Percentiles rank a stretch among this genome's conserved stretches.
phyloP scores from a whole-genome alignment of 2,797 vertebrate genomes.

The Harpagifer antarcticus region DNA sequence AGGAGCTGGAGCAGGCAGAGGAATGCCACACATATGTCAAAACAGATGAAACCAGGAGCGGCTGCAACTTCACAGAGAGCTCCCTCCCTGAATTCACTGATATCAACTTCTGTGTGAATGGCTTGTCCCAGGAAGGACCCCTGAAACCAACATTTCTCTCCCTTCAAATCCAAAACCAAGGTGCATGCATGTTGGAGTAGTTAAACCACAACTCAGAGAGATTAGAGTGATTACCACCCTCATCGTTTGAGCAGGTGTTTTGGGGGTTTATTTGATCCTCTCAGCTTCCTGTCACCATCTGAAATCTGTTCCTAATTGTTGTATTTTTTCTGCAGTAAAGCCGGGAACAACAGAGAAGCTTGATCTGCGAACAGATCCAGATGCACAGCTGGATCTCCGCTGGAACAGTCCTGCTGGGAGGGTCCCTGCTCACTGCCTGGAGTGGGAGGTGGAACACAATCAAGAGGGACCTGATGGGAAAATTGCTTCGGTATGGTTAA shows the following conservation, averaged over 20 bases:
- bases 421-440: slow-evolving; percentile 74
- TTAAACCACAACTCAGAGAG: neutral
- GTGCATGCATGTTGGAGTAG: slow-evolving; percentile 48
- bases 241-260: neutral
- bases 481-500: slow-evolving; percentile 38
- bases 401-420: slow-evolving; percentile 72
- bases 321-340: slow-evolving; percentile 72
- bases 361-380: slow-evolving; percentile 38
- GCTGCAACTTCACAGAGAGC: slow-evolving; percentile 74
- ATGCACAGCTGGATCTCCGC: slow-evolving; percentile 43
- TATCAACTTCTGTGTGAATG: slow-evolving; percentile 83
- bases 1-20: slow-evolving; percentile 53
- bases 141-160: slow-evolving; percentile 66
- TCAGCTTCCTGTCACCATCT: neutral
- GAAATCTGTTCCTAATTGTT: neutral
- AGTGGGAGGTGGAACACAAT: slow-evolving; percentile 77
- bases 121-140: slow-evolving; percentile 62
- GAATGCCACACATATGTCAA: slow-evolving; percentile 79
- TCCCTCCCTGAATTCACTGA: slow-evolving; percentile 75
- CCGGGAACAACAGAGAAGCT: slow-evolving; percentile 54
- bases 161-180: slow-evolving; percentile 81
- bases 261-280: neutral
- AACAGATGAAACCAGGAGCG: slow-evolving; percentile 35
- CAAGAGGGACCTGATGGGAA: slow-evolving; percentile 47
- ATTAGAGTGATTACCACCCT: no score